Evolutionary conservation across 2,113 vertebrate species (phyloP).

Genomic region (Pantherophis guttatus): DNA sequence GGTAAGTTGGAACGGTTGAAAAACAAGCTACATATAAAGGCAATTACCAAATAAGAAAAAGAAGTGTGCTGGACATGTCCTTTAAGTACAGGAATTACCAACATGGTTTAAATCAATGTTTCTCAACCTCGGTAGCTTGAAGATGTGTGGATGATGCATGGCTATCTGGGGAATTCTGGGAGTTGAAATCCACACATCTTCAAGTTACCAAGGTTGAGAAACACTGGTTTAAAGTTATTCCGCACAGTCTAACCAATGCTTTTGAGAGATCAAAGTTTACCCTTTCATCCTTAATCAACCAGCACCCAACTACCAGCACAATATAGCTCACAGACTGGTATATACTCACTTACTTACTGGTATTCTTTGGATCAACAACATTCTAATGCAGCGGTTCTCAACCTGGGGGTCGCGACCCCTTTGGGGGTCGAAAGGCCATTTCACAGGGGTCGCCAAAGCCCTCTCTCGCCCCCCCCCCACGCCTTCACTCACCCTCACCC

Average conservation of each 20-base stretch:
- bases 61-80: not conserved
- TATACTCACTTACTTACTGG: not conserved
- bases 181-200: not conserved
- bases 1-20: not conserved
- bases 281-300: too few species aligned
- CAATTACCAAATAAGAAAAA: not conserved
- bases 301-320: not conserved
- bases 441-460: too few species aligned
- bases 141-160: not conserved
- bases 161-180: not conserved
- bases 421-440: too few species aligned
- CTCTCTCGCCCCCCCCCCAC: too few species aligned
- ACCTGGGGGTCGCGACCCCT: too few species aligned
- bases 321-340: not conserved
- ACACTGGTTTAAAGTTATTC: not conserved
- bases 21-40: not conserved
- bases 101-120: not conserved
- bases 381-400: too few species aligned
- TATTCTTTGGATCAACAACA: not conserved
- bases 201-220: too few species aligned
- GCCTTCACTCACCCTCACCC: too few species aligned
- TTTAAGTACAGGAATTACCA: not conserved
- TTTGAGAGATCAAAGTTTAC: not conserved
- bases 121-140: too few species aligned
- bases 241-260: not conserved